phyloP scores from a whole-genome alignment of 2,888 invertebrate species.

The Euzophera pinguis region DNA sequence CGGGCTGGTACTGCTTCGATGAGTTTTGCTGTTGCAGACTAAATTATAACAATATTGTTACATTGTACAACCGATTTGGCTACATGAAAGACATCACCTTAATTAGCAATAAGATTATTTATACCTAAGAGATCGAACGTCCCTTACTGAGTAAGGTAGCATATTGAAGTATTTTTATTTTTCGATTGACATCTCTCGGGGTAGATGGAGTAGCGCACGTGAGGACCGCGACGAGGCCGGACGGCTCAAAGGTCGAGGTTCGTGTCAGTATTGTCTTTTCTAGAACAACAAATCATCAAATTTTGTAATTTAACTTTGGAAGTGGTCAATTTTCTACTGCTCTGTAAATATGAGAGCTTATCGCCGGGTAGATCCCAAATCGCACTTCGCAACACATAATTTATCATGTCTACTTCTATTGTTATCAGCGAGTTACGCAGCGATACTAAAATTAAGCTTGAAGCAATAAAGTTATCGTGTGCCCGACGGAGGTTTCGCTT shows the following conservation, averaged over 20 bases:
- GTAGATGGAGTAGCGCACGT: constrained; percentile 42
- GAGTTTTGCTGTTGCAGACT: constrained; percentile 62
- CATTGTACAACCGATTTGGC: constrained; percentile 60
- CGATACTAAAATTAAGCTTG: constrained; percentile 71
- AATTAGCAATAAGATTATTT: constrained; percentile 77
- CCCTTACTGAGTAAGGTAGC: constrained; percentile 80
- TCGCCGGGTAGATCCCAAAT: constrained; percentile 70
- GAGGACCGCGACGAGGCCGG: constrained; percentile 24
- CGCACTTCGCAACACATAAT: constrained; percentile 69
- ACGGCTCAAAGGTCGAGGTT: constrained; percentile 36
- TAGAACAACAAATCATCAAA: constrained; percentile 69
- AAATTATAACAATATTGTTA: constrained; percentile 51
- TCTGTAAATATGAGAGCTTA: constrained; percentile 78
- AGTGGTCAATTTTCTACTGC: constrained; percentile 78
- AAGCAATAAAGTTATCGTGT: constrained; percentile 70
- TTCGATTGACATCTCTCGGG: constrained; percentile 69
- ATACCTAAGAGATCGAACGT: constrained; percentile 79
- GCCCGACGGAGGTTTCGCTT: constrained; percentile 67
- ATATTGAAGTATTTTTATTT: constrained; percentile 71
- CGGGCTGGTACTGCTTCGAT: constrained; percentile 74
- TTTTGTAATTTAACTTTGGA: constrained; percentile 75
- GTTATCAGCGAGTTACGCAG: constrained; percentile 54
- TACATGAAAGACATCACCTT: constrained; percentile 63
- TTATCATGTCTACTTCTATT: constrained; percentile 58
- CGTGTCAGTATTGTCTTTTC: constrained; percentile 62